Evolutionary conservation across 2,888 invertebrate species (phyloP), one percentile per base, ranked within the genome.

Genomic region (Drosophila koepferae): DNA sequence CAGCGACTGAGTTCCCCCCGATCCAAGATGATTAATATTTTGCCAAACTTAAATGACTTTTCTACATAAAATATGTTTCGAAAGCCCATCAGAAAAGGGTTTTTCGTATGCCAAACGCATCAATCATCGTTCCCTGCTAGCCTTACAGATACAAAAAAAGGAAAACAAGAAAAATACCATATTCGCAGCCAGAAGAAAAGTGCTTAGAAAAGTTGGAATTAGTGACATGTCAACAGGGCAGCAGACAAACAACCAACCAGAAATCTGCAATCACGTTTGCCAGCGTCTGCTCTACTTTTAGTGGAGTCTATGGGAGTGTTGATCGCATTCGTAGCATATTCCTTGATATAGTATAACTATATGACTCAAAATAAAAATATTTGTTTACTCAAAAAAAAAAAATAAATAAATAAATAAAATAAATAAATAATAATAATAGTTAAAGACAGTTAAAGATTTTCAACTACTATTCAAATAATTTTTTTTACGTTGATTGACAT

Each of bases 151-250:
- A 6, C 23, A 23, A 7, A 5, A 31, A 49, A 49, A 31, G 10
- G 2, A 34, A 44, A 41, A 8, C 3, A n/a, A 40, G 16, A 41
- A 41, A 53, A 69, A 56, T 44, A 78, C 53, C 53, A 80, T 70
- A 70, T 70, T 80, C 67, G 72, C 65, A 70, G 72, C 62, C 60
- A 41, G 28, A 63, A 69, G 65, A 74, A 73, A 81, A 70, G 67
- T 62, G 86, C 75, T 77, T 72, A 49, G 72, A 74, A 73, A 83
- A 78, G 74, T 73, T 40, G 69, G 86, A 89, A 82, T 86, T 86
- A 86, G 89, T 89, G 81, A 85, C 89, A 89, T 86, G 89, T 86
- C 89, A 86, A 85, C 86, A 80, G 77, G 46, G 76, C 54, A 60
- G 20, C 51, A 60, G 54, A 66, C 63, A 75, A 67, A 44, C 81